These are phyloP conservation scores for Oreochromis tanganicae DNA, from an alignment of 2,113 vertebrate genomes.

Conservation along the genomic window DNA sequence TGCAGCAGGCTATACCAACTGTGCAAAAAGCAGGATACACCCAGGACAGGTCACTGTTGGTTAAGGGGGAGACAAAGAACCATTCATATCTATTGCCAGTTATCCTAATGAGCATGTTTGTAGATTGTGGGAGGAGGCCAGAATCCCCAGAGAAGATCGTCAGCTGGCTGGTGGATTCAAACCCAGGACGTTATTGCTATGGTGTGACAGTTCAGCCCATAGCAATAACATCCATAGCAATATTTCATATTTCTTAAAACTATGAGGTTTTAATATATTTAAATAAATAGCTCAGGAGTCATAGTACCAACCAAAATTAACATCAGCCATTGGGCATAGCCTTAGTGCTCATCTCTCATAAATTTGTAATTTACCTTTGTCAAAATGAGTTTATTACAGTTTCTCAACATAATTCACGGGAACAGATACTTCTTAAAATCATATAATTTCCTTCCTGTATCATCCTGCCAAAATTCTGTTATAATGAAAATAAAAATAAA, in stretches of 20 bases:
- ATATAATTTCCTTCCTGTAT: not conserved
- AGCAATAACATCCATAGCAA: not conserved
- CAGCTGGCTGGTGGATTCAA: not conserved
- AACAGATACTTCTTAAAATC: not conserved
- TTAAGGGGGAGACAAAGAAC: not conserved
- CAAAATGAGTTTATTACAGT: not conserved
- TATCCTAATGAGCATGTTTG: not conserved
- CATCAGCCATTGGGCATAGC: not conserved
- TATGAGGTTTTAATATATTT: not conserved
- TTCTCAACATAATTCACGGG: not conserved
- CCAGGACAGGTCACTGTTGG: not conserved
- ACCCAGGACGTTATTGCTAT: not conserved
- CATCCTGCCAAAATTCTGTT: not conserved
- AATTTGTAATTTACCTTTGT: not conserved
- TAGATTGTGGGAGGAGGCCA: not conserved
- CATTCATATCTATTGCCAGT: not conserved
- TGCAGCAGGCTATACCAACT: not conserved
- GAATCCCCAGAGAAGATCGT: not conserved
- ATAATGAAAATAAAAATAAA: not conserved
- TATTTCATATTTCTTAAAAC: not conserved
- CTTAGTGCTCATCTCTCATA: not conserved
- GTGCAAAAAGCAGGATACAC: not conserved
- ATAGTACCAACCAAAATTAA: not conserved
- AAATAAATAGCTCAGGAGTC: not conserved
- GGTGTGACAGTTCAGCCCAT: not conserved